A percentile compares a stretch with the other conserved stretches of the same genome.
These are phyloP conservation scores for Hypotaenidia okinawae DNA, from an alignment of 2,797 vertebrate genomes.

Conservation along the genomic window DNA sequence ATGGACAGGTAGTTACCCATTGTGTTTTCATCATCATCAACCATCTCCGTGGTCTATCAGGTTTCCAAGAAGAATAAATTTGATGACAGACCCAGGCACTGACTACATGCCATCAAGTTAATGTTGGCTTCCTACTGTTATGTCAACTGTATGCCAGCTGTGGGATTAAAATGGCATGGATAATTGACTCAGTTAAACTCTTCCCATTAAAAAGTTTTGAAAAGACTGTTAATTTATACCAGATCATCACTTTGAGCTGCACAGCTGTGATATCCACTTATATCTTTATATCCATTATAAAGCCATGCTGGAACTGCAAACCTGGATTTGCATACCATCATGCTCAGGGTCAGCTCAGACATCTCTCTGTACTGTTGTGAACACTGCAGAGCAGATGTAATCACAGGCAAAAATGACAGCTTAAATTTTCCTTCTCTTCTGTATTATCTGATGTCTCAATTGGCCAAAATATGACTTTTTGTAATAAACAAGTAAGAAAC, in stretches of 20 bases:
- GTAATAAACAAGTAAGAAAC: not conserved
- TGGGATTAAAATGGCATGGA: not conserved
- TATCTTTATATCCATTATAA: not conserved
- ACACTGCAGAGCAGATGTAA: not conserved
- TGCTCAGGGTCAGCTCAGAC: not conserved
- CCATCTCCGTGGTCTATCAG: not conserved
- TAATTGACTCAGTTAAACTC: not conserved
- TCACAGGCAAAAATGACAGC: not conserved
- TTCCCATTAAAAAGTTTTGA: not conserved
- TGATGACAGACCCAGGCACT: not conserved
- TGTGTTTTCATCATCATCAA: not conserved
- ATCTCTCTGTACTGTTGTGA: not conserved
- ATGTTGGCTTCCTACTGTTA: not conserved
- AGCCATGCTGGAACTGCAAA: not conserved
- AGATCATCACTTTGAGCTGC: not conserved
- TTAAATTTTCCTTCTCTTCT: not conserved
- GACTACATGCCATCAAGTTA: not conserved
- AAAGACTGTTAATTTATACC: not conserved
- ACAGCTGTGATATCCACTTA: not conserved
- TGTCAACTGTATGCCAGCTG: not conserved
- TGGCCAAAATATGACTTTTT: not conserved
- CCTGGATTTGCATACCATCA: not conserved
- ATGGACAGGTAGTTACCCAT: not conserved
- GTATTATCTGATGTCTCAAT: not conserved
- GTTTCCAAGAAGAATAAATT: not conserved